Percentiles rank a stretch among this genome's conserved stretches.
Evolutionary conservation across 2,113 vertebrate genomes (phyloP).

Genomic region (Thermophis baileyi): DNA sequence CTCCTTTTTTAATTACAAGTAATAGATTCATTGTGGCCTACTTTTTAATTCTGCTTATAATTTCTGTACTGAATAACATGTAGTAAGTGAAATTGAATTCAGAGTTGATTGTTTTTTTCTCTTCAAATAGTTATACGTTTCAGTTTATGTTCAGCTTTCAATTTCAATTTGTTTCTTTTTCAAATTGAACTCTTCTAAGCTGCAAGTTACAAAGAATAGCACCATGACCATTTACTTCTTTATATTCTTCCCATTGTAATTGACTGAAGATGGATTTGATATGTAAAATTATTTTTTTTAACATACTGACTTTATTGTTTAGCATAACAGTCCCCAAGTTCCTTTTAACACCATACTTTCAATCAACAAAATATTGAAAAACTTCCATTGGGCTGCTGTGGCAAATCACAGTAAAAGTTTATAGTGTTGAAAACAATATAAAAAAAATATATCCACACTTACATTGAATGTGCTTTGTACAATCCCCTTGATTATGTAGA

Average conservation of each 20-base stretch:
- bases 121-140: background rate
- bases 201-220: background rate
- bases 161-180: background rate
- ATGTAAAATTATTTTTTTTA: background rate
- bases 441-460: background rate
- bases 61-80: background rate
- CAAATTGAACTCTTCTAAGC: background rate
- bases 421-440: background rate
- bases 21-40: background rate
- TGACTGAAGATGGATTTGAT: background rate
- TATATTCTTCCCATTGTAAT: background rate
- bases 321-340: background rate
- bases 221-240: background rate
- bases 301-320: background rate
- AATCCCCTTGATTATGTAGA: background rate
- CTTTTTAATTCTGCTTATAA: background rate
- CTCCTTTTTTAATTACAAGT: background rate
- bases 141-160: background rate
- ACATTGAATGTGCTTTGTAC: background rate
- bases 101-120: background rate
- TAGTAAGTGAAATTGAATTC: background rate
- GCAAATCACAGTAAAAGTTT: background rate
- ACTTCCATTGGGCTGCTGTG: constrained; percentile 4
- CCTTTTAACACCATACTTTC: background rate
- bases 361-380: background rate